Evolutionary conservation across 2,797 vertebrate genomes (phyloP).

Genomic region (Pteropus rufus): DNA sequence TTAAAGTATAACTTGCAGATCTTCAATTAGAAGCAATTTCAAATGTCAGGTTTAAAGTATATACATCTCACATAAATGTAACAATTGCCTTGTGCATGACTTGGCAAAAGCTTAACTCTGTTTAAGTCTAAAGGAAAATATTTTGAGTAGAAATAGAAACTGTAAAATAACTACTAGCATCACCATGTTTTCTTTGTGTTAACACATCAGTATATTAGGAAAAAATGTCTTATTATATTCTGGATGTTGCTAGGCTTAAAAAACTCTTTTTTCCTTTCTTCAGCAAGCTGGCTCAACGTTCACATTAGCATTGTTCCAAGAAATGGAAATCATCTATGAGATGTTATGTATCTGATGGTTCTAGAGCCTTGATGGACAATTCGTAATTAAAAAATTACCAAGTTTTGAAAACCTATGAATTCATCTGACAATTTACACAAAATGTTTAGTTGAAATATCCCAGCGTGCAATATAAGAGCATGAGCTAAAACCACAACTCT

Average conservation of each 20-base stretch:
- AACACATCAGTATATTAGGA: not conserved
- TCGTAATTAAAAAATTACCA: not conserved
- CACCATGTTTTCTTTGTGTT: not conserved
- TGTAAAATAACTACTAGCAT: not conserved
- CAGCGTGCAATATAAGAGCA: not conserved
- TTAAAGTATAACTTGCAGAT: not conserved
- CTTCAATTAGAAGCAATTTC: conserved; percentile 48
- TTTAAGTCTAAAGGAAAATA: conserved; percentile 28
- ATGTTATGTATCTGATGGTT: not conserved
- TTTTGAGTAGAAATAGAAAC: conserved; percentile 41
- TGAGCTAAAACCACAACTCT: not conserved
- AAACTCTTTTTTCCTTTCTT: not conserved
- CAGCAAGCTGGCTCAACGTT: not conserved
- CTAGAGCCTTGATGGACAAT: not conserved
- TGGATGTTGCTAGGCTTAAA: not conserved
- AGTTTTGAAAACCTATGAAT: conserved; percentile 4
- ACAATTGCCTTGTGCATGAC: not conserved
- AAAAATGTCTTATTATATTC: not conserved
- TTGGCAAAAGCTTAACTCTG: not conserved
- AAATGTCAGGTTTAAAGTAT: conserved; percentile 42
- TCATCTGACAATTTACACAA: not conserved
- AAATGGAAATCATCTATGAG: not conserved
- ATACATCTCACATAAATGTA: not conserved
- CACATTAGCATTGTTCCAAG: not conserved
- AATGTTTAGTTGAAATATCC: not conserved